These are phyloP conservation scores for Augochlora pura DNA, from an alignment of 1,140 invertebrate genomes.

Conservation along the genomic window DNA sequence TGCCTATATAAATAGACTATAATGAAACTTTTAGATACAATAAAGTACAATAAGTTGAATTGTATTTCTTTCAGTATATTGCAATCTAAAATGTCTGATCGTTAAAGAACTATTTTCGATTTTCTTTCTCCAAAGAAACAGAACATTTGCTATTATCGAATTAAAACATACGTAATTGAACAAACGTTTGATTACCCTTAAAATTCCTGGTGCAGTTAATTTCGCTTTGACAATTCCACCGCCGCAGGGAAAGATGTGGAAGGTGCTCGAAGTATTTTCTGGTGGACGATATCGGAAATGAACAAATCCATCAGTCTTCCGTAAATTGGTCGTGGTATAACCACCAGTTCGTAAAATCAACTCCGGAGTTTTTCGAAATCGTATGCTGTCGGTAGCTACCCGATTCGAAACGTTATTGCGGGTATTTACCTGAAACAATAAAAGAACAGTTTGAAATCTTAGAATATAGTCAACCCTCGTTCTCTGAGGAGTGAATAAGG, in stretches of 20 bases:
- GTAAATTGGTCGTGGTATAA: conserved; percentile 70
- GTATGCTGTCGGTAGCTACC: conserved; percentile 71
- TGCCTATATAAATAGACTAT: too few species aligned
- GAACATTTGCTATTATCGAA: too few species aligned
- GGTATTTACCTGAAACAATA: conserved; percentile 68
- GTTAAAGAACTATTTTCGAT: too few species aligned
- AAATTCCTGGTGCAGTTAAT: conserved; percentile 69
- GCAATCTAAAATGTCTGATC: too few species aligned
- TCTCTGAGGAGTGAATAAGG: too few species aligned
- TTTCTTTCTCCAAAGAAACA: too few species aligned
- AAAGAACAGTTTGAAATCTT: neutral
- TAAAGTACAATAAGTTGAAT: too few species aligned
- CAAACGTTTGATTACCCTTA: conserved; percentile 49
- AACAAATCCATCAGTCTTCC: conserved; percentile 72
- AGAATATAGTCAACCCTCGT: too few species aligned
- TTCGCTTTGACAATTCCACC: conserved; percentile 72
- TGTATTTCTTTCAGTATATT: too few species aligned
- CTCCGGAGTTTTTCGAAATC: conserved; percentile 73
- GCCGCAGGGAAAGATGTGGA: conserved; percentile 75
- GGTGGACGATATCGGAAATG: conserved; percentile 75
- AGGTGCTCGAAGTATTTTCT: conserved; percentile 72
- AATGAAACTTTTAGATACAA: too few species aligned
- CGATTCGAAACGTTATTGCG: conserved; percentile 75
- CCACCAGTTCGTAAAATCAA: conserved; percentile 70
- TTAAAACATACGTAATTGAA: too few species aligned